These are phyloP conservation scores for Sitobion miscanthi DNA, from an alignment of 1,140 invertebrate species.

Conservation along the genomic window DNA sequence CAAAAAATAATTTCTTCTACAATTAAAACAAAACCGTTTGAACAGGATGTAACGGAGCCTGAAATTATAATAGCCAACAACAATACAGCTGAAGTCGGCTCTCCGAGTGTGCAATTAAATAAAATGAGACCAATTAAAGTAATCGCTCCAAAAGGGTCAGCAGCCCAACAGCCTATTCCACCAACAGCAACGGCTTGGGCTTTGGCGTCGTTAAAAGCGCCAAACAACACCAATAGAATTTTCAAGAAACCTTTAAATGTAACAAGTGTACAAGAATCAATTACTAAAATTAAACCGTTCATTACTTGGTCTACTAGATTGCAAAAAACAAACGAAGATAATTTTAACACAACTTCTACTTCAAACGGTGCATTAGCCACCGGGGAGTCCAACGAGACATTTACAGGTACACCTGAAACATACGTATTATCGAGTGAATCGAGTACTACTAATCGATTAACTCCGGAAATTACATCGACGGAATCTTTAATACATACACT, in stretches of 20 bases:
- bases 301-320: slow-evolving; percentile 58
- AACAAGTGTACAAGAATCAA: neutral
- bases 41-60: neutral
- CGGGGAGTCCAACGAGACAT: neutral
- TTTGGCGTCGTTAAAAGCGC: slow-evolving; percentile 52
- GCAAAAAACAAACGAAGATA: slow-evolving; percentile 55
- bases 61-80: neutral
- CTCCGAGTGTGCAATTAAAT: neutral
- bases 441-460: neutral
- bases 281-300: slow-evolving; percentile 58
- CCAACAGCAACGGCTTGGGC: slow-evolving; percentile 57
- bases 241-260: slow-evolving; percentile 19
- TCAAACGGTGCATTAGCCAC: neutral
- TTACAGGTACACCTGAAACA: neutral
- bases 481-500: slow-evolving; percentile 22
- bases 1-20: slow-evolving; percentile 49
- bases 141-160: neutral
- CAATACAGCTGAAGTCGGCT: neutral
- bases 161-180: slow-evolving; percentile 45
- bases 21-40: slow-evolving; percentile 19
- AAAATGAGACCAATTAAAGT: slow-evolving; percentile 36
- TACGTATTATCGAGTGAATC: neutral
- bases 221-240: slow-evolving; percentile 34
- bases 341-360: slow-evolving; percentile 5
- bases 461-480: neutral